These are phyloP conservation scores for Parotia lawesii DNA, from an alignment of 2,113 vertebrate species.

Conservation along the genomic window DNA sequence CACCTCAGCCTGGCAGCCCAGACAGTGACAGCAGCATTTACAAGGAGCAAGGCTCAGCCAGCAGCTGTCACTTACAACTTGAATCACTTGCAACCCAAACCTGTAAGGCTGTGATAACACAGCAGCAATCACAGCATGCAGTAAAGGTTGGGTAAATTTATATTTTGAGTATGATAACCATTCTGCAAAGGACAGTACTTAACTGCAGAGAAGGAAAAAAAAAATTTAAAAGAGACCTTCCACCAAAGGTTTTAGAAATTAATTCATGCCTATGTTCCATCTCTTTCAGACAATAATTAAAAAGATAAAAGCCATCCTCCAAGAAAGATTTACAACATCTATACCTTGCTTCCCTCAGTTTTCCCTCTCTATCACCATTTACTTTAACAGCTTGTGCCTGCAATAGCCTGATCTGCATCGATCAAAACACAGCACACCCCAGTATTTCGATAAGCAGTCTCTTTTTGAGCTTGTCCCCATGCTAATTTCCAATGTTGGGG, in stretches of 20 bases:
- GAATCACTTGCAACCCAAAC: neutral
- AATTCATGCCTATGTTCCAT: neutral
- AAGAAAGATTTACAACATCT: neutral
- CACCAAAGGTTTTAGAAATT: neutral
- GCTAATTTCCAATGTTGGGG: neutral
- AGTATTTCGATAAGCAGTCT: neutral
- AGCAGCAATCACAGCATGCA: slow-evolving; percentile 34
- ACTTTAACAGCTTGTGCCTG: neutral
- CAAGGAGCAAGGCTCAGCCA: neutral
- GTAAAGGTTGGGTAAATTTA: neutral
- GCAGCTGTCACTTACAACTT: slow-evolving; percentile 24
- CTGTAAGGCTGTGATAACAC: slow-evolving; percentile 52
- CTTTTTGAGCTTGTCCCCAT: neutral
- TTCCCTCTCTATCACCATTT: neutral
- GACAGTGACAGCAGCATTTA: neutral
- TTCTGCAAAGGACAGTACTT: neutral
- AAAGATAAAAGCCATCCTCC: neutral
- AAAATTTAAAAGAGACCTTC: neutral
- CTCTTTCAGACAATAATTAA: neutral
- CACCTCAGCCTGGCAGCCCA: neutral
- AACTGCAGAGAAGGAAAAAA: neutral
- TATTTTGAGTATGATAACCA: neutral
- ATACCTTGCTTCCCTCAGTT: neutral
- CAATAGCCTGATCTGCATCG: neutral
- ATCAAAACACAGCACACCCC: neutral